These are phyloP conservation scores for Lateolabrax maculatus DNA, from an alignment of 2,797 vertebrate genomes.

Conservation along the genomic window DNA sequence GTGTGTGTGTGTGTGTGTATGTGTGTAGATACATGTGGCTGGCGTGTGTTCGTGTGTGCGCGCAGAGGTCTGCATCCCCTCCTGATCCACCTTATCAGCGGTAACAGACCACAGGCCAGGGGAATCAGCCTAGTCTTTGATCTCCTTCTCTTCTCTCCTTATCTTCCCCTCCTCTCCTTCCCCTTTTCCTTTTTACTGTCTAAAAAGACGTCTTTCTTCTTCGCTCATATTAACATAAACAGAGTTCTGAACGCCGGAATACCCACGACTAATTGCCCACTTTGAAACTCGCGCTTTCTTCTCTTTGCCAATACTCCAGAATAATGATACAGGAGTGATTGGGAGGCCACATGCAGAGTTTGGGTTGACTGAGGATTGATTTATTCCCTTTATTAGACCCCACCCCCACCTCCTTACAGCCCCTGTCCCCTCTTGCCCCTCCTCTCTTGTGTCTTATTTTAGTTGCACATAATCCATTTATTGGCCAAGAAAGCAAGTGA, in stretches of 20 bases:
- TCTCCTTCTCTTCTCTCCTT: constrained; percentile 45
- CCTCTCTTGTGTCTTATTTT: constrained; percentile 52
- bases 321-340: constrained; percentile 26
- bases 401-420: constrained; percentile 28
- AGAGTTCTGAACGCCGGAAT: constrained; percentile 34
- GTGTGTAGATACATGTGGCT: constrained; percentile 1
- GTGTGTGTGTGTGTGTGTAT: constrained; percentile 26
- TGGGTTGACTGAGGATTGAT: constrained; percentile 56
- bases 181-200: constrained; percentile 11
- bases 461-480: constrained; percentile 72
- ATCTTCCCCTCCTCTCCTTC: constrained; percentile 18
- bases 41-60: not conserved
- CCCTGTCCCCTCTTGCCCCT: constrained; percentile 1
- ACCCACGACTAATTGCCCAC: constrained; percentile 59
- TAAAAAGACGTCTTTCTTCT: constrained; percentile 20
- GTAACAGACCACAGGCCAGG: constrained; percentile 68
- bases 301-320: constrained; percentile 11
- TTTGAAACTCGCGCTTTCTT: constrained; percentile 48
- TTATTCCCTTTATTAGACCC: constrained; percentile 49
- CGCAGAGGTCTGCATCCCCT: constrained; percentile 17
- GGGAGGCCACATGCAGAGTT: constrained; percentile 50
- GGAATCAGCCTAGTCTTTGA: constrained; percentile 59
- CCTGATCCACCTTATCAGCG: constrained; percentile 79
- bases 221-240: constrained; percentile 50
- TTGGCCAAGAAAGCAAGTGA: constrained; percentile 58